Percentiles rank a stretch among this genome's conserved stretches.
Evolutionary conservation across 2,113 vertebrate genomes (phyloP).

Genomic region (Thamnophis sirtalis): DNA sequence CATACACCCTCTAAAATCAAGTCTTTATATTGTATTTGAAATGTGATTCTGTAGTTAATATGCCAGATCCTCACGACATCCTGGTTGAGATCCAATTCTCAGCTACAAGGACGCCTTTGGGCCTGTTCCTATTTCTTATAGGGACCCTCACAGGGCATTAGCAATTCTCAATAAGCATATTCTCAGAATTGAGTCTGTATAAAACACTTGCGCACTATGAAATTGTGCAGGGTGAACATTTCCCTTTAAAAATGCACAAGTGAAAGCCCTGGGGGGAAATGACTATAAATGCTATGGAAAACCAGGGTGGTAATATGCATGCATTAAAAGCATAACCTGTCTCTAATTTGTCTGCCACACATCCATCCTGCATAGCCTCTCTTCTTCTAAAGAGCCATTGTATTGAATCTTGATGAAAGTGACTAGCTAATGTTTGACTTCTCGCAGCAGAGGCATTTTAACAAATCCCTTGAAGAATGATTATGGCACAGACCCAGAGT

Average conservation of each 20-base stretch:
- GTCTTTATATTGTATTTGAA: neutral
- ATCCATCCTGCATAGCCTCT: conserved; percentile 48
- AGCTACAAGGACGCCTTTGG: neutral
- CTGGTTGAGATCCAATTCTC: neutral
- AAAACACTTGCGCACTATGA: neutral
- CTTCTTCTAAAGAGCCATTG: conserved; percentile 50
- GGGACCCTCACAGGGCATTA: neutral
- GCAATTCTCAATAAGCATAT: neutral
- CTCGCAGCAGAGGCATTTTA: conserved; percentile 59
- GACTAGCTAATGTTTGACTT: conserved; percentile 54
- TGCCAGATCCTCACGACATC: neutral
- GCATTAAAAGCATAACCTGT: conserved; percentile 38
- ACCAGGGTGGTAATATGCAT: conserved; percentile 25
- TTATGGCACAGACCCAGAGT: conserved; percentile 23
- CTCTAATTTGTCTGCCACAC: conserved; percentile 51
- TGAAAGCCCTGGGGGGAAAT: conserved; percentile 25
- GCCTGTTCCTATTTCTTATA: neutral
- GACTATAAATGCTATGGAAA: neutral
- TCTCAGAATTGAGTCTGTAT: neutral
- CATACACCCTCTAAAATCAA: neutral
- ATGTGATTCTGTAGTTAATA: neutral
- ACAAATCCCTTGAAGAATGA: conserved; percentile 51
- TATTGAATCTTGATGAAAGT: conserved; percentile 56
- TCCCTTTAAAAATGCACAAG: neutral
- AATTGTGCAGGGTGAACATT: neutral